These are phyloP conservation scores for Leptoclinus maculatus DNA, from an alignment of 2,797 vertebrate genomes.

Conservation along the genomic window DNA sequence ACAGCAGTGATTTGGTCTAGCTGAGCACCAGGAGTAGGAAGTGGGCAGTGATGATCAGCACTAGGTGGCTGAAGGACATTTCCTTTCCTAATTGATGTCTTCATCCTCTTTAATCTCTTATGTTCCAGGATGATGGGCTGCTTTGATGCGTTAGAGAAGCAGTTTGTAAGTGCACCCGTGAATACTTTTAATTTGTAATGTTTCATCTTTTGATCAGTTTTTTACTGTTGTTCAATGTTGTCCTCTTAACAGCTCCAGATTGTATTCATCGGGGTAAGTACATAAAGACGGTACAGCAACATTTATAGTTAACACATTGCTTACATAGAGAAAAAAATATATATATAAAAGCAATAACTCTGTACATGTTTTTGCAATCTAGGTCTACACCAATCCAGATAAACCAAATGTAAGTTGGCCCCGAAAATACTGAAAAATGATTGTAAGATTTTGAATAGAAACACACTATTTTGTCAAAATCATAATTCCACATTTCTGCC, in stretches of 20 bases:
- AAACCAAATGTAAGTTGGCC: constrained; percentile 80
- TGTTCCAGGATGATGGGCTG: constrained; percentile 92
- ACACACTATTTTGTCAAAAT: not conserved
- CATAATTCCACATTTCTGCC: not conserved
- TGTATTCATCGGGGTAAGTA: constrained; percentile 85
- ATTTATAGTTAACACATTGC: not conserved
- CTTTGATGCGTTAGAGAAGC: constrained; percentile 95
- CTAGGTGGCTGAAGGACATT: not conserved
- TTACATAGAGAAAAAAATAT: no score
- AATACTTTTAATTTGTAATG: not conserved
- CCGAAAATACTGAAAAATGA: not conserved
- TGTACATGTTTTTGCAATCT: constrained; percentile 18
- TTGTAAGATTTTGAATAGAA: not conserved
- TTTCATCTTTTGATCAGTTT: not conserved
- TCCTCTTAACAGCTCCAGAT: constrained; percentile 80
- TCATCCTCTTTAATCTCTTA: not conserved
- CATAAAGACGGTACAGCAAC: not conserved
- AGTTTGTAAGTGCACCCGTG: constrained; percentile 88
- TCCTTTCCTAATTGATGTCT: not conserved
- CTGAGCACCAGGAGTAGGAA: not conserved
- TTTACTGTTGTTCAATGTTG: constrained; percentile 15
- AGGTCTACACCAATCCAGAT: constrained; percentile 83
- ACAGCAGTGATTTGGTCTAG: not conserved
- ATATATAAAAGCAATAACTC: not conserved
- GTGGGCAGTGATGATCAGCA: not conserved